Evolutionary conservation across 2,797 vertebrate genomes (phyloP).

Genomic region (Nyctibius grandis): DNA sequence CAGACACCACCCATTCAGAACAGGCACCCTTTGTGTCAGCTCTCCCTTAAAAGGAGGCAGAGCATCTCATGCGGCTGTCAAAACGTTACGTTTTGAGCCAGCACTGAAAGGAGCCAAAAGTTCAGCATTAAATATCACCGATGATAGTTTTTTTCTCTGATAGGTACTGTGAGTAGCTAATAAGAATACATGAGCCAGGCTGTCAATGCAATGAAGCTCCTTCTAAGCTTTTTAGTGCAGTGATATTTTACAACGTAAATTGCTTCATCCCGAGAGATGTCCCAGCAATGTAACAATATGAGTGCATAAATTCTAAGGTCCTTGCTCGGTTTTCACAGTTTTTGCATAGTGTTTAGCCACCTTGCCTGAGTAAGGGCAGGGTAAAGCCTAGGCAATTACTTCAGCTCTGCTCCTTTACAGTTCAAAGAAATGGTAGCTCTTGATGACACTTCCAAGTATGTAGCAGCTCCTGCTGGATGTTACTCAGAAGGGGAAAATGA

Average conservation of each 20-base stretch:
- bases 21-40: rapidly evolving
- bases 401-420: background rate
- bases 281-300: background rate
- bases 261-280: background rate
- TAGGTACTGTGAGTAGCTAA: background rate
- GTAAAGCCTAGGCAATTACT: background rate
- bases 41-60: background rate
- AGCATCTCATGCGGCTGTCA: background rate
- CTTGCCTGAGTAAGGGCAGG: background rate
- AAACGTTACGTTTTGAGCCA: background rate
- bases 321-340: background rate
- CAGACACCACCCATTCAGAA: background rate
- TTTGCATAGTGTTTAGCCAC: background rate
- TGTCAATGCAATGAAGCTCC: background rate
- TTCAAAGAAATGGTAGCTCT: background rate
- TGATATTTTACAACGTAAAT: background rate
- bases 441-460: background rate
- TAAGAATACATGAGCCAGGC: background rate
- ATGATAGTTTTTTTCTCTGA: background rate
- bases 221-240: background rate
- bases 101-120: background rate
- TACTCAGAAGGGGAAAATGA: background rate
- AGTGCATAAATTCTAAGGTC: background rate
- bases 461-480: background rate
- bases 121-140: background rate